phyloP scores from a whole-genome alignment of 1,140 invertebrate genomes.

The Diorhabda sublineata region DNA sequence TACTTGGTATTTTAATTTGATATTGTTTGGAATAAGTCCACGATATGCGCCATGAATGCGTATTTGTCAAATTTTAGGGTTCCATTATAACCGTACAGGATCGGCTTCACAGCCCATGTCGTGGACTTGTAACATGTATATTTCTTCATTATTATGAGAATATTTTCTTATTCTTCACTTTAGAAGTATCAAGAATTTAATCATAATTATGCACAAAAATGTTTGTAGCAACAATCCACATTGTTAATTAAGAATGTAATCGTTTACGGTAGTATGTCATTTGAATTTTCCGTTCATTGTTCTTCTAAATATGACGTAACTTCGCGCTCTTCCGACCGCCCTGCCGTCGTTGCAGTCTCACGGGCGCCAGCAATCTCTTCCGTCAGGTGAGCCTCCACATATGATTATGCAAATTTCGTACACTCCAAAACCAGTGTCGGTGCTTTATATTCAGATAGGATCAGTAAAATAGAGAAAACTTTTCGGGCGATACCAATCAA shows the following conservation, averaged over 20 bases:
- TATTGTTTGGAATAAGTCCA: too few species aligned
- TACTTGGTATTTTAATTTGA: too few species aligned
- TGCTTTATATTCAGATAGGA: constrained; percentile 17
- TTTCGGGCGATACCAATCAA: constrained; percentile 14
- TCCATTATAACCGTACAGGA: too few species aligned
- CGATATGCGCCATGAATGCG: too few species aligned
- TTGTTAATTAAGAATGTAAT: too few species aligned
- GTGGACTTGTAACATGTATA: too few species aligned
- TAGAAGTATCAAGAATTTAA: not conserved
- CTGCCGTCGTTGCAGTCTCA: not conserved
- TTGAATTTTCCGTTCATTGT: not conserved
- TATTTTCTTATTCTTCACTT: constrained; percentile 4
- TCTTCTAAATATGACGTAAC: not conserved
- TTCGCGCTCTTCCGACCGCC: not conserved
- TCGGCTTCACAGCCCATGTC: too few species aligned
- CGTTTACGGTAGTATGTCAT: not conserved
- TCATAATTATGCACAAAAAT: too few species aligned
- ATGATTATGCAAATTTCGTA: constrained; percentile 9
- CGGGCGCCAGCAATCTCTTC: constrained; percentile 3
- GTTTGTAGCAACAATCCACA: too few species aligned
- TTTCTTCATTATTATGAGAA: not conserved
- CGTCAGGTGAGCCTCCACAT: constrained; percentile 10
- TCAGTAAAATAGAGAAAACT: constrained; percentile 4
- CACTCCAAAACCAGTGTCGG: constrained; percentile 9
- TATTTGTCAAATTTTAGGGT: too few species aligned